Base-by-base conservation (phyloP, 2,113 vertebrate genomes). In the Morone saxatilis region DNA sequence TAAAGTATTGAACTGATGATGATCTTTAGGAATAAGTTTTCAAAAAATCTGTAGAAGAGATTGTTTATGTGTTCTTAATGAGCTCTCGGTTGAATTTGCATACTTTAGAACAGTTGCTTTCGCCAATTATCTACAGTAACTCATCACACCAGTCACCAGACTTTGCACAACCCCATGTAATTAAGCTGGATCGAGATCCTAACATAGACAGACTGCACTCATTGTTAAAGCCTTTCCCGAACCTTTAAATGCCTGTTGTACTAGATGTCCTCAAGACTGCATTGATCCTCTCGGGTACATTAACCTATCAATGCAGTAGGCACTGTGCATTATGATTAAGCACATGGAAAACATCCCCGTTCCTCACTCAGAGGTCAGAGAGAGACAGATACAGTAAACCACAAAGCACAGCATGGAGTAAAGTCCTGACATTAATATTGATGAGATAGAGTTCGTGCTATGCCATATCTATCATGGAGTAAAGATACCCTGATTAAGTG, bases 251-350 rank as follows among this genome's bases (percentile, higher is more conserved):
- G 81, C 88, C 78, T 86, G 79, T 56, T 77, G 45, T 72, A 77
- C 87, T 80, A 78, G 87, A 85, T 56, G 69, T 92, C 89, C 88
- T 88, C 81, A 61, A 78, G 87, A 81, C 78, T 79, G 80, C 87
- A 93, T 90, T 92, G 92, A 93, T 92, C 90, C 85, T 77, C 76
- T 38, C 1, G 70, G 79, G 84, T 86, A 79, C 81, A 92, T 92
- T 91, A 90, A 91, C 83, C 88, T 89, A 92, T 93, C 86, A 89
- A 51, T 91, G 86, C 77, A 80, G 78, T 11, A 76, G 85, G 75
- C 57, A 10, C 71, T 60, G 76, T 74, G 88, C 88, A 91, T 93
- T 93, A 89, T 92, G 87, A 93, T 92, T 80, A 93, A 90, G 90
- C 84, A 71, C 80, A 81, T 63, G 72, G 85, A 89, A 90, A 92